These are phyloP conservation scores for Platichthys flesus DNA, from an alignment of 2,113 vertebrate species.

Conservation along the genomic window DNA sequence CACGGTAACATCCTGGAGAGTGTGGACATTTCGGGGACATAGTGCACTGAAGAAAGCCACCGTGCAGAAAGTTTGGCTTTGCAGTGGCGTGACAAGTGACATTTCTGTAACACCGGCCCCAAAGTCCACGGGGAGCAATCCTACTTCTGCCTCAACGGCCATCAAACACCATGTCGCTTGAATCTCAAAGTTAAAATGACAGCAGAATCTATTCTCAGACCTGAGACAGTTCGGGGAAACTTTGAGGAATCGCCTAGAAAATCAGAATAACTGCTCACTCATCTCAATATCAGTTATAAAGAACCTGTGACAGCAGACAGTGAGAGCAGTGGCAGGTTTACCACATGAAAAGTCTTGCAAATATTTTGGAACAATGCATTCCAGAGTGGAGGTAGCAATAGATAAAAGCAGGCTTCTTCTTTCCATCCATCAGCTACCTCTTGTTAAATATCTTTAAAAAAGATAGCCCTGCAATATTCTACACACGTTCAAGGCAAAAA, in stretches of 20 bases:
- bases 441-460: too few species aligned
- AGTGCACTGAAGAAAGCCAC: background rate
- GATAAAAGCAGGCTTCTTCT: too few species aligned
- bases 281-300: too few species aligned
- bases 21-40: slow-evolving; percentile 7
- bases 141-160: slow-evolving; percentile 27
- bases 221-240: background rate
- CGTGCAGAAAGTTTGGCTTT: slow-evolving; percentile 18
- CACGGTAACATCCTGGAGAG: too few species aligned
- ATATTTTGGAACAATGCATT: too few species aligned
- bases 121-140: slow-evolving; percentile 8
- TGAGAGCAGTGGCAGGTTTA: background rate
- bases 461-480: too few species aligned
- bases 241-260: background rate
- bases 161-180: slow-evolving; percentile 18
- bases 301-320: background rate
- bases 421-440: too few species aligned
- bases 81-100: slow-evolving; percentile 37
- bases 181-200: background rate
- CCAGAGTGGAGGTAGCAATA: too few species aligned
- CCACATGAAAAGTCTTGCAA: too few species aligned
- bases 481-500: too few species aligned
- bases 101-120: slow-evolving; percentile 15
- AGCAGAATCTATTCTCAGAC: background rate
- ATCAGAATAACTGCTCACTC: background rate